phyloP scores from a whole-genome alignment of 2,888 invertebrate species.

The Aradus depressus region DNA sequence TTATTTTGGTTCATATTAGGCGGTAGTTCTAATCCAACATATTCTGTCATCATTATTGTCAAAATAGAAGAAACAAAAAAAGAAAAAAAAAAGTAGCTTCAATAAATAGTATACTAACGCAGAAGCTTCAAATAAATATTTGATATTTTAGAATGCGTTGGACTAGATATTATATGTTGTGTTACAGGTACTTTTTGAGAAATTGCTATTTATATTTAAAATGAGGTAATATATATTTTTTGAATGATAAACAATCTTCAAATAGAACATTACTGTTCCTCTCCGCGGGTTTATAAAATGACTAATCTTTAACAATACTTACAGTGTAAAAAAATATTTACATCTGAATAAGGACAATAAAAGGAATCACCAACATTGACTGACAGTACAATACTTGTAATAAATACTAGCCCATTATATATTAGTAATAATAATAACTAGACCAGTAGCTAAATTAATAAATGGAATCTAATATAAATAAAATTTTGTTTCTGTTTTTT shows the following conservation, averaged over 20 bases:
- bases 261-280: constrained; percentile 17
- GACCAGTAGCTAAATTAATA: constrained; percentile 13
- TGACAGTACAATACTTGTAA: constrained; percentile 4
- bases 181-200: too few species aligned
- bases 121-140: too few species aligned
- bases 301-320: constrained; percentile 23
- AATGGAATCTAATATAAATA: constrained; percentile 12
- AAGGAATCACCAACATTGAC: constrained; percentile 6
- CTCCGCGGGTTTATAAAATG: constrained; percentile 21
- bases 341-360: constrained; percentile 22
- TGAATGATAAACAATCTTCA: constrained; percentile 20
- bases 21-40: too few species aligned
- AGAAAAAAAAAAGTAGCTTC: too few species aligned
- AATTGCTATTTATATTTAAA: too few species aligned
- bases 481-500: constrained; percentile 10
- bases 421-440: constrained; percentile 13
- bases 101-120: too few species aligned
- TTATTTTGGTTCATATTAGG: too few species aligned
- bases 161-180: too few species aligned
- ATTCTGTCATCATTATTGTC: too few species aligned
- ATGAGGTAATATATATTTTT: constrained; percentile 24
- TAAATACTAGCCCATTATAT: constrained; percentile 8
- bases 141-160: too few species aligned
- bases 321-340: constrained; percentile 28
- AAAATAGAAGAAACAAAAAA: too few species aligned